Percentiles rank a stretch among this genome's conserved stretches.
phyloP scores from a whole-genome alignment of 1,140 invertebrate species.

The Triops longicaudatus region DNA sequence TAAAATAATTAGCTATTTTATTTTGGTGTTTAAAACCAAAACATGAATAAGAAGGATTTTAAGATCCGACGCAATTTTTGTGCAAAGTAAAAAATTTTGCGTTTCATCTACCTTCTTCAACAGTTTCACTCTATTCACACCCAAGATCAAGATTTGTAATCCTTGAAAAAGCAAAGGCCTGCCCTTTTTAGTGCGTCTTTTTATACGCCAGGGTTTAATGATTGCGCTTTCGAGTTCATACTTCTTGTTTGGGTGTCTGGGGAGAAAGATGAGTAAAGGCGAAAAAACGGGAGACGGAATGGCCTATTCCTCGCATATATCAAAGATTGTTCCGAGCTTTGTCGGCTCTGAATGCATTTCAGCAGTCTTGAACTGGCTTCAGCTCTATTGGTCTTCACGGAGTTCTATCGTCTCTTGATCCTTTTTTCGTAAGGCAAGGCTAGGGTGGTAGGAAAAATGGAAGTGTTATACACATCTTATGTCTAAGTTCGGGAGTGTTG shows the following conservation, averaged over 20 bases:
- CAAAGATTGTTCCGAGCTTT: neutral
- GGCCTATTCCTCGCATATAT: slow-evolving; percentile 1
- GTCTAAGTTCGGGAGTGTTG: neutral
- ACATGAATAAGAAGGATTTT: too few species aligned
- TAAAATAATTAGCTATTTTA: too few species aligned
- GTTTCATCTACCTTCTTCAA: too few species aligned
- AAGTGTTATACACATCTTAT: neutral
- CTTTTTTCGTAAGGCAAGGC: too few species aligned
- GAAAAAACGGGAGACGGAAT: neutral
- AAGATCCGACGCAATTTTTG: too few species aligned
- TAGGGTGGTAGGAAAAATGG: neutral
- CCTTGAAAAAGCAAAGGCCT: neutral
- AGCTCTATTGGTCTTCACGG: neutral
- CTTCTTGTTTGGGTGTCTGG: neutral
- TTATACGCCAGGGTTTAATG: neutral
- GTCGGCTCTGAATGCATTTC: neutral
- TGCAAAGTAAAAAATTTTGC: too few species aligned
- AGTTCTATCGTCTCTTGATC: neutral
- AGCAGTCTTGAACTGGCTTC: neutral
- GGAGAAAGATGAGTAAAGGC: neutral
- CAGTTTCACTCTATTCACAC: neutral
- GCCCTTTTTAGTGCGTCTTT: neutral
- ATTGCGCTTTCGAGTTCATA: neutral
- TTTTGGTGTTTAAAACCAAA: too few species aligned
- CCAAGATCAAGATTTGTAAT: slow-evolving; percentile 7